Conservation (phyloP, 2,888 invertebrate species). For the Timandra comae region DNA sequence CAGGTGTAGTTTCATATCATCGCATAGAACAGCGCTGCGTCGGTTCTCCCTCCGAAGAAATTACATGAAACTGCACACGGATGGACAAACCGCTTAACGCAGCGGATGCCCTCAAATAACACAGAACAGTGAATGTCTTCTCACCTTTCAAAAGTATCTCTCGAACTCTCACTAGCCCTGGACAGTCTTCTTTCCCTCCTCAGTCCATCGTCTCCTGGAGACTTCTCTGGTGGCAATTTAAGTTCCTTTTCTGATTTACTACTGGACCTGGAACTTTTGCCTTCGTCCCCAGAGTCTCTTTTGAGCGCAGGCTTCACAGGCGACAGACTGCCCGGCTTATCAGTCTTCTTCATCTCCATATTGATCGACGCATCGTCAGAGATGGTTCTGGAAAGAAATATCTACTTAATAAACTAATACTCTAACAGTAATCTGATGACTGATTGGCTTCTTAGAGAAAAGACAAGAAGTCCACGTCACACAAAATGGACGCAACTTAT, state of each 20-base stretch:
- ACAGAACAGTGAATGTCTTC: no score
- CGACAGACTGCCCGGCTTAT: slow-evolving; percentile 64
- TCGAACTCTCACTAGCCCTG: slow-evolving; percentile 55
- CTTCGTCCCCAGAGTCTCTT: slow-evolving; percentile 51
- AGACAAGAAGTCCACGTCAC: no score
- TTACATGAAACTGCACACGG: no score
- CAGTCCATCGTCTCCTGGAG: slow-evolving; percentile 49
- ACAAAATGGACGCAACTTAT: no score
- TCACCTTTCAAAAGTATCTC: slow-evolving; percentile 66
- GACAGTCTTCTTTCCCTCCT: slow-evolving; percentile 50
- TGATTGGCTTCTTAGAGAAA: no score
- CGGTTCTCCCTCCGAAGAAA: no score
- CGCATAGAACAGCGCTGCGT: no score
- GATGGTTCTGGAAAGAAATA: slow-evolving; percentile 3
- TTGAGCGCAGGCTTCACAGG: slow-evolving; percentile 51
- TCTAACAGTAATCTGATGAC: no score
- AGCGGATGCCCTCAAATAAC: no score
- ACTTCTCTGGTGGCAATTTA: slow-evolving; percentile 55
- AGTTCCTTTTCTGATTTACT: slow-evolving; percentile 60
- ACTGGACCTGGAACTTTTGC: slow-evolving; percentile 47
- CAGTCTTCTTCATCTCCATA: slow-evolving; percentile 71
- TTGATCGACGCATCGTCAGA: slow-evolving; percentile 48
- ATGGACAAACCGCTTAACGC: no score
- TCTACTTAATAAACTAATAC: no score
- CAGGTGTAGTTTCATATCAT: no score